phyloP scores from a whole-genome alignment of 2,113 vertebrate species.

The Neomonachus schauinslandi region DNA sequence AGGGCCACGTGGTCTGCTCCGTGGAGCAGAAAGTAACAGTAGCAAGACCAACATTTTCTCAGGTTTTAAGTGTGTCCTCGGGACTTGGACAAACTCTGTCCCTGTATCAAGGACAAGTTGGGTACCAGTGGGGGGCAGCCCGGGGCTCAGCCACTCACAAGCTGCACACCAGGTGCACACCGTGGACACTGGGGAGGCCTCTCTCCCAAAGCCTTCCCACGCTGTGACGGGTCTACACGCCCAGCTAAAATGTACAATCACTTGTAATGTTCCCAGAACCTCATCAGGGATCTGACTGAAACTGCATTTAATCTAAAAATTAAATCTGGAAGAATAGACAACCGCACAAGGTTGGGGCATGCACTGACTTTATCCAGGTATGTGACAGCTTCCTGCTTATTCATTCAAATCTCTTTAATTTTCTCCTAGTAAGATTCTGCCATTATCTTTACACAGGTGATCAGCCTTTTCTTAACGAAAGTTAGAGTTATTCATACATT shows the following conservation, averaged over 20 bases:
- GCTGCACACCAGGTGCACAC: fast-evolving
- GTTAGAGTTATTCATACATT: fast-evolving
- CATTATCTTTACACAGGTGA: fast-evolving
- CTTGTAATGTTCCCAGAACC: not conserved
- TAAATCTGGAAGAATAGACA: not conserved
- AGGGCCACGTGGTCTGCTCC: not conserved
- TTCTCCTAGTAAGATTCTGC: fast-evolving
- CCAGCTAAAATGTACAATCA: fast-evolving
- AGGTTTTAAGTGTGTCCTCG: fast-evolving
- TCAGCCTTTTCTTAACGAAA: fast-evolving
- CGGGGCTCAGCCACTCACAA: fast-evolving
- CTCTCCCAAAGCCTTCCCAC: fast-evolving
- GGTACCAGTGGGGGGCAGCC: not conserved
- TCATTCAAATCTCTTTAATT: not conserved
- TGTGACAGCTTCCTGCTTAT: fast-evolving
- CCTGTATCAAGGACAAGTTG: not conserved
- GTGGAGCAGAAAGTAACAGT: fast-evolving
- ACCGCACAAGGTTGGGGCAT: not conserved
- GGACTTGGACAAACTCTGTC: fast-evolving
- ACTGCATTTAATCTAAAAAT: too few species aligned
- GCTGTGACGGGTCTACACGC: fast-evolving
- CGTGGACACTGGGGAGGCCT: fast-evolving
- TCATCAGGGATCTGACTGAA: not conserved
- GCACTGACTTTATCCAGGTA: fast-evolving
- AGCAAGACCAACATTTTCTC: fast-evolving